Evolutionary conservation across 1,140 invertebrate species (phyloP), one percentile per base, ranked within the genome.

Genomic region (Helicorthomorpha holstii): DNA sequence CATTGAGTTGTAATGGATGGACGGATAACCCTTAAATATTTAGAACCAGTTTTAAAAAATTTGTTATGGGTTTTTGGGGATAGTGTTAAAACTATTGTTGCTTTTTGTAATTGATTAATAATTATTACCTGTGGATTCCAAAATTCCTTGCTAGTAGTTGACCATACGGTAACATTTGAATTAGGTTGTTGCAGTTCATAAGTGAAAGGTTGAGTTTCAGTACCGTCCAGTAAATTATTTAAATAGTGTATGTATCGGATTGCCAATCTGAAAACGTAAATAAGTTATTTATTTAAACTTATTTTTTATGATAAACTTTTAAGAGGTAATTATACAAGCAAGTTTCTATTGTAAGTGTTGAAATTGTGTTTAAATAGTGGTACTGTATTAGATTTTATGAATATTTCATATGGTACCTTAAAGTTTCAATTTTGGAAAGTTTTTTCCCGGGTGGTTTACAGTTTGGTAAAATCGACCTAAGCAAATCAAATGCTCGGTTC

Each of bases 371-470:
- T n/a, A n/a, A n/a, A n/a, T n/a, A n/a, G n/a, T n/a, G n/a, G n/a
- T n/a, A n/a, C n/a, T n/a, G n/a, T n/a, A n/a, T n/a, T n/a, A n/a
- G n/a, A n/a, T n/a, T n/a, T n/a, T 22, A 50, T 38, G 45, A 51
- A n/a, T 16, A 51, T 3, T 23, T 44, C 3, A 19, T 38, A 38
- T 38, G 16, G n/a, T 7, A 85, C 75, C 83, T 76, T 1, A 88
- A 68, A 25, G 81, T 84, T 62, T 89, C 85, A 52, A 89, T 88
- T 68, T 89, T 88, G 1, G 83, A 85, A 55, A 87, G 75, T 64
- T 87, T 88, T 63, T 88, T 89, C n/a, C 85, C 85, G 7, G 81
- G 80, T 0, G 83, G 83, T 60, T 87, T 87, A 44, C 76, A 79
- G 38, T 78, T 76, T 1, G 85, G 85, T 48, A 90, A 65, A 61